phyloP scores from a whole-genome alignment of 1,140 invertebrate species.

The Cydia amplana region DNA sequence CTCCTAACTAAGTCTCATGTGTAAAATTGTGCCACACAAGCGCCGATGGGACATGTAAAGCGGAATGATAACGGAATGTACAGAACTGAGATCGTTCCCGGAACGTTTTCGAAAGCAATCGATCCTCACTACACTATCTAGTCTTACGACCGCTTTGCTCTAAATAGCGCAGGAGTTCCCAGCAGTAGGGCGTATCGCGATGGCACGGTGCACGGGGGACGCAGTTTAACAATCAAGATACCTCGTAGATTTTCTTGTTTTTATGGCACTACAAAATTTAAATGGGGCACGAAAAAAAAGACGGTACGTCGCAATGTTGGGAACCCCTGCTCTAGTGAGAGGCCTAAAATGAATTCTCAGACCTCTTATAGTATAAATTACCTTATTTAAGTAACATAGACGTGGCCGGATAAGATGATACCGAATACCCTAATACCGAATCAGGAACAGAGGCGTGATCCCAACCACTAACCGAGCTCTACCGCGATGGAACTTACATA shows the following conservation, averaged over 20 bases:
- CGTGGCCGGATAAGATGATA: constrained; percentile 69
- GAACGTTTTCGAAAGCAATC: constrained; percentile 19
- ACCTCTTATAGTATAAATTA: constrained; percentile 58
- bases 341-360: constrained; percentile 61
- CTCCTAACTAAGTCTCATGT: constrained; percentile 67
- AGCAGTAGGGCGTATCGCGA: neutral
- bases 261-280: neutral
- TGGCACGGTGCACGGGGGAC: neutral
- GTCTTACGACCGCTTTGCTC: constrained; percentile 9
- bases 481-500: constrained; percentile 72
- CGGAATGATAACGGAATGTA: constrained; percentile 41
- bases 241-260: neutral
- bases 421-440: constrained; percentile 60
- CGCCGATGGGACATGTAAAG: constrained; percentile 55
- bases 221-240: neutral
- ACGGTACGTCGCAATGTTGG: neutral
- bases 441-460: constrained; percentile 60
- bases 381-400: constrained; percentile 62
- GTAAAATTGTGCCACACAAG: constrained; percentile 72
- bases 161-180: neutral
- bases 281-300: neutral
- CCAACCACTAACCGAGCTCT: constrained; percentile 62
- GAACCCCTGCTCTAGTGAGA: constrained; percentile 53
- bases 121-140: constrained; percentile 30
- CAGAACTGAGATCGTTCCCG: constrained; percentile 13